Percentiles rank a stretch among this genome's conserved stretches.
Evolutionary conservation across 1,140 invertebrate genomes (phyloP).

Genomic region (Heliconius hewitsoni): DNA sequence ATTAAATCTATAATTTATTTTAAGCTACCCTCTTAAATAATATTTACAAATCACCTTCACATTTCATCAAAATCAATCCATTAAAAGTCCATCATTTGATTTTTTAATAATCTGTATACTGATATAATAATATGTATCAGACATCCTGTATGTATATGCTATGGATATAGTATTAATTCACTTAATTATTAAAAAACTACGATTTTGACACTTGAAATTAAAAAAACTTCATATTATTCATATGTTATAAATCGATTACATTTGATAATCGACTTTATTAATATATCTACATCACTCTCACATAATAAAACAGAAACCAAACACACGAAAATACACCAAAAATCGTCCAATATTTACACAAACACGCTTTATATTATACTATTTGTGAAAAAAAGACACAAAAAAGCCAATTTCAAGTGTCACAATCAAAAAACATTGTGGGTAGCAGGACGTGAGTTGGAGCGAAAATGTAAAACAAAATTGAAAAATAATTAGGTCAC

Average conservation of each 20-base stretch:
- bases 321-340: neutral
- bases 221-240: neutral
- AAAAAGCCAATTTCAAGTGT: neutral
- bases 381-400: neutral
- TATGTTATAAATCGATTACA: neutral
- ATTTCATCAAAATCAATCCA: neutral
- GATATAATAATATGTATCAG: neutral
- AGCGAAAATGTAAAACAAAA: neutral
- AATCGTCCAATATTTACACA: neutral
- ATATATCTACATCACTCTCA: neutral
- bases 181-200: constrained; percentile 2
- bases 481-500: neutral
- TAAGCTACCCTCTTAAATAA: neutral
- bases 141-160: neutral
- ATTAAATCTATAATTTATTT: neutral
- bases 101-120: neutral
- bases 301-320: neutral
- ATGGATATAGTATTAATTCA: constrained; percentile 1
- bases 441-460: constrained; percentile 5
- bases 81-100: neutral
- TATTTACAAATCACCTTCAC: neutral
- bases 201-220: constrained; percentile 9
- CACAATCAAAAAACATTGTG: neutral
- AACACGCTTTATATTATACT: neutral
- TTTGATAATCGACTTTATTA: neutral